Evolutionary conservation across 2,888 invertebrate genomes (phyloP), one percentile per base, ranked within the genome.

Genomic region (Dryobota labecula): DNA sequence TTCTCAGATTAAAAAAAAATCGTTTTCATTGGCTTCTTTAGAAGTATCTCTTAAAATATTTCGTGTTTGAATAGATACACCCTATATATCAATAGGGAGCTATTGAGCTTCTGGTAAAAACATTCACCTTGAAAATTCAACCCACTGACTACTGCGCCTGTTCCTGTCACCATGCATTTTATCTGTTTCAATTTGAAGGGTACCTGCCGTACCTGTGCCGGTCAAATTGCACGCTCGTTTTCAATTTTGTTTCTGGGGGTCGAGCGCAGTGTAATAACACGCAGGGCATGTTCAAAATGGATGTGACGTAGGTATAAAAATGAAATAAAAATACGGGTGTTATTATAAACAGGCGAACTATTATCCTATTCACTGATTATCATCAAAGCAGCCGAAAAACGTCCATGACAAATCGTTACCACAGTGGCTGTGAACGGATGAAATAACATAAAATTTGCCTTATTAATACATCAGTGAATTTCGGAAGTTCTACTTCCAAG

Each of bases 141-240:
- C 51, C 27, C 18, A 51, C 3, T 1, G 13, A 36, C 36, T 36
- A 8, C 38, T 54, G 4, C 11, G 20, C 20, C 20, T 11, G 11
- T 60, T 60, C 27, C 9, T 27, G 18, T 9, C 27, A 13, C 9
- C n/a, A 49, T 1, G 20, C 18, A n/a, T 43, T 13, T 6, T n/a
- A 5, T 4, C 27, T 27, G 1, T 76, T 8, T 2, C 7, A 7
- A 5, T 51, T 43, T n/a, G 20, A 27, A 51, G 33, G 27, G n/a
- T n/a, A n/a, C n/a, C n/a, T n/a, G n/a, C n/a, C n/a, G 7, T 9
- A 33, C n/a, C n/a, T 51, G 66, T 36, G 9, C 20, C 30, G 5
- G 30, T 38, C 0, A 38, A 38, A 70, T 51, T 66, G 43, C 36
- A 67, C 76, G 76, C 76, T 76, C 67, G 76, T 67, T 76, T 71